Base-by-base conservation (phyloP, 2,113 vertebrate genomes). In the Hippocampus barbouri region DNA sequence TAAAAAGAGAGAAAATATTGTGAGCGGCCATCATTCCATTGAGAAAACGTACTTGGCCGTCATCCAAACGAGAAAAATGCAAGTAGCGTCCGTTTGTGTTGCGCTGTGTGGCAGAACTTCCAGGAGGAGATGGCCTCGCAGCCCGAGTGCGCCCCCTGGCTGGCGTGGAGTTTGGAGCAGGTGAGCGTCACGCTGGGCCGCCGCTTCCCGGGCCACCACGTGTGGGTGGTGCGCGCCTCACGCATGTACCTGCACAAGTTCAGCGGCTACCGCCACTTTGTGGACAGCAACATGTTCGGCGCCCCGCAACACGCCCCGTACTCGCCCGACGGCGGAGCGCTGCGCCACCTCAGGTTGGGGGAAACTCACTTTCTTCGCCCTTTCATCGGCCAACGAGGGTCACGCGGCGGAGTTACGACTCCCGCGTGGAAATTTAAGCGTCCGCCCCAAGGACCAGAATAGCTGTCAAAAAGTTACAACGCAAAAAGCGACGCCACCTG, bases 181-280 rank as follows among this genome's bases (percentile, higher is more conserved):
- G 84, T 96, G 27, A 94, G 94, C 18, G 75, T 91, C 74, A 84
- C 88, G n/a, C 90, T 99, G 71, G 92, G 93, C 8, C 86, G 40
- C 0, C 94, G 95, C 3, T 99, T 98, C 80, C 96, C 96, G 0
- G 82, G 79, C 57, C 92, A 91, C 53, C 91, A 95, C 2, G 85
- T 99, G 21, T 99, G 97, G 97, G 91, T 99, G 78, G 86, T 99
- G 71, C 91, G 94, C 56, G 95, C 96, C 34, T 97, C 96, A 20
- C 92, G 89, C 71, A 97, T 98, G 94, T 94, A 99, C 75, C 91
- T 99, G 75, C 96, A 98, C 90, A 99, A 98, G 88, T 98, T 98
- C 92, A 98, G 95, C 92, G 95, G 96, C 89, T 98, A 98, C 5
- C 91, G 93, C 79, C 95, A 98, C 89, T 99, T 99, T 72, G 96